A percentile compares a stretch with the other conserved stretches of the same genome.
Conservation (phyloP, 2,888 invertebrate genomes). For the Disparrhopalites patrizii region DNA sequence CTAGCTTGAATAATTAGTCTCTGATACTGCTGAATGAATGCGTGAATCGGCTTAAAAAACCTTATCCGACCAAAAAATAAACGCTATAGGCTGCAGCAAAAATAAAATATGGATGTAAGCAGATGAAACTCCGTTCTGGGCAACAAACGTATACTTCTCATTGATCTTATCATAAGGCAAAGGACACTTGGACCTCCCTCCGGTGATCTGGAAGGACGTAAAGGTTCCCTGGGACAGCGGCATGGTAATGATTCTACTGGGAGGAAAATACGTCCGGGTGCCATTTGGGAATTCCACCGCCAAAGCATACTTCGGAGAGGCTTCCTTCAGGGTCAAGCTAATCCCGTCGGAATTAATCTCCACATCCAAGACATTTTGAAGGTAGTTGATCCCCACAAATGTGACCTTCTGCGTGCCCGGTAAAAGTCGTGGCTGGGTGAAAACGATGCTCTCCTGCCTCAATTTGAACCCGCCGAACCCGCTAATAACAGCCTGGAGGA, state of each 20-base stretch:
- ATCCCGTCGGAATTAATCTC: not conserved
- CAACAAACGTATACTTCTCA: not conserved
- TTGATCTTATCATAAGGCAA: not conserved
- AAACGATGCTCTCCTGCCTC: constrained; percentile 40
- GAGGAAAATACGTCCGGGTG: not conserved
- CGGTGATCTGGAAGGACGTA: not conserved
- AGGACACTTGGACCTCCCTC: not conserved
- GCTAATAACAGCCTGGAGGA: constrained; percentile 52
- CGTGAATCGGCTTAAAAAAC: no score
- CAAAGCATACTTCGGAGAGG: not conserved
- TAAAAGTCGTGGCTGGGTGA: constrained; percentile 48
- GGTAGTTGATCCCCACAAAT: constrained; percentile 13
- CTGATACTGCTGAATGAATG: no score
- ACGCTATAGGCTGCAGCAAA: no score
- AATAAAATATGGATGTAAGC: no score
- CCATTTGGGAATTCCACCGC: constrained; percentile 5
- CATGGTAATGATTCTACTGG: not conserved
- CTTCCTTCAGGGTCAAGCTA: not conserved
- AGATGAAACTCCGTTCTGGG: no score
- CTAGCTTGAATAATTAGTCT: no score
- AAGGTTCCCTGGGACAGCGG: not conserved
- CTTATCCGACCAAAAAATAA: no score
- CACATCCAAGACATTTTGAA: not conserved
- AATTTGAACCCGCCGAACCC: constrained; percentile 53
- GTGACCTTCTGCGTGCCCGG: constrained; percentile 48